Percentiles rank a stretch among this genome's conserved stretches.
Evolutionary conservation across 2,888 invertebrate species (phyloP).

Genomic region (Ceratothoa steindachneri): DNA sequence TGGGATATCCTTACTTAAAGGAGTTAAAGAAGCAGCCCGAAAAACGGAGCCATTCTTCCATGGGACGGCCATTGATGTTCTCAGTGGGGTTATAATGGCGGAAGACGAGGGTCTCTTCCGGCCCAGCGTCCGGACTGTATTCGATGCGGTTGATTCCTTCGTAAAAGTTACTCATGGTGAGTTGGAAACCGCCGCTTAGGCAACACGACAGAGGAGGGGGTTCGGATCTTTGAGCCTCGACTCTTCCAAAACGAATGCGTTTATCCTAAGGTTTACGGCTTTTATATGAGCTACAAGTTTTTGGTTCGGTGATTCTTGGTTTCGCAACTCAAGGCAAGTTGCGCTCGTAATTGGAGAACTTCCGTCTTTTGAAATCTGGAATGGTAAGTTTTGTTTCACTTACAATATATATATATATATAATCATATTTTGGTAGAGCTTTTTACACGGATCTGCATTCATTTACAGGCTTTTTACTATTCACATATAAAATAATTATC

Average conservation of each 20-base stretch:
- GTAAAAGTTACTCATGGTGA: slow-evolving; percentile 41
- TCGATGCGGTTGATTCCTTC: slow-evolving; percentile 60
- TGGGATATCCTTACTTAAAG: slow-evolving; percentile 54
- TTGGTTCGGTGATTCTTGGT: too few species aligned
- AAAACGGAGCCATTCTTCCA: slow-evolving; percentile 54
- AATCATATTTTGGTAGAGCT: too few species aligned
- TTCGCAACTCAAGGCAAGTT: too few species aligned
- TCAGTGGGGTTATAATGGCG: slow-evolving; percentile 61
- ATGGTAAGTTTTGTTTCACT: too few species aligned
- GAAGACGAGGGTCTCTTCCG: slow-evolving; percentile 58
- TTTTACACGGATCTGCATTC: too few species aligned
- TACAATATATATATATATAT: too few species aligned
- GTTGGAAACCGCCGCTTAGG: not conserved
- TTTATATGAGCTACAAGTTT: too few species aligned
- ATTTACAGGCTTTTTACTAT: too few species aligned
- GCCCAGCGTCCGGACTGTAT: slow-evolving; percentile 59
- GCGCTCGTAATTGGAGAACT: too few species aligned
- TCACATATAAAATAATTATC: too few species aligned
- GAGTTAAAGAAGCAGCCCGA: slow-evolving; percentile 60
- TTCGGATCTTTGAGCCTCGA: not conserved
- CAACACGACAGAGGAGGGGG: not conserved
- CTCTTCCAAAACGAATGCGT: not conserved
- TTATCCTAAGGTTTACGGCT: too few species aligned
- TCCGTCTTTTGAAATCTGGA: too few species aligned
- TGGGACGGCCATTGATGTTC: slow-evolving; percentile 55